Evolutionary conservation across 1,140 invertebrate genomes (phyloP).

Genomic region (Arion vulgaris): DNA sequence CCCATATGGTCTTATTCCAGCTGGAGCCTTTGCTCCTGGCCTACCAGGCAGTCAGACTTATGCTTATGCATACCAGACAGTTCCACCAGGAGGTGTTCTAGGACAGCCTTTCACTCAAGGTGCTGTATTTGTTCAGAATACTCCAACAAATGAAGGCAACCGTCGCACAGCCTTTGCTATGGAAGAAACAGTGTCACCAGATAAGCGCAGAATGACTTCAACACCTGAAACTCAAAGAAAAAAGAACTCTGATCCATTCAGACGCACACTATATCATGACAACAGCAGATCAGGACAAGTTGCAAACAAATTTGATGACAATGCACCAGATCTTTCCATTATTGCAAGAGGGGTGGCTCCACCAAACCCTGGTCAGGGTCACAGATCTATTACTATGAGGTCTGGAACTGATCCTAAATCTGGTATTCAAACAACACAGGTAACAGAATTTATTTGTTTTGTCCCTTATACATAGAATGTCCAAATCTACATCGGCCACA

Average conservation of each 20-base stretch:
- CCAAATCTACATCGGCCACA: too few species aligned
- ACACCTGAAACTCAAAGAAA: background rate
- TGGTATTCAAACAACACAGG: constrained; percentile 55
- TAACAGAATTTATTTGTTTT: too few species aligned
- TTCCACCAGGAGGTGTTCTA: constrained; percentile 20
- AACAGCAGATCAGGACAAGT: background rate
- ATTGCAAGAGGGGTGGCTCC: constrained; percentile 48
- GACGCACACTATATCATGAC: constrained; percentile 2
- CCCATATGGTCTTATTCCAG: constrained; percentile 47
- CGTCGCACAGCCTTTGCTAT: constrained; percentile 47
- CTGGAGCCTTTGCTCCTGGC: constrained; percentile 40
- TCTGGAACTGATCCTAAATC: constrained; percentile 54
- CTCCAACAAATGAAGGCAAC: constrained; percentile 48
- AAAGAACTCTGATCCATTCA: constrained; percentile 16
- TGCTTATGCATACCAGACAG: constrained; percentile 54
- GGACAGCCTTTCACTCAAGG: constrained; percentile 42
- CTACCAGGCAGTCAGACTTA: constrained; percentile 45
- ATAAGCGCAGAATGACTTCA: background rate
- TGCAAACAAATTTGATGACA: constrained; percentile 42
- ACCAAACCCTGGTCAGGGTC: constrained; percentile 51
- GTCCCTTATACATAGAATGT: too few species aligned
- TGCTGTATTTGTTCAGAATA: constrained; percentile 53
- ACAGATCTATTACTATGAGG: constrained; percentile 53
- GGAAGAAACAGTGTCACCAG: constrained; percentile 19
- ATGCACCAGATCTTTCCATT: constrained; percentile 49